Conservation (phyloP, 2,797 vertebrate genomes). For the Chromobotia macracanthus region DNA sequence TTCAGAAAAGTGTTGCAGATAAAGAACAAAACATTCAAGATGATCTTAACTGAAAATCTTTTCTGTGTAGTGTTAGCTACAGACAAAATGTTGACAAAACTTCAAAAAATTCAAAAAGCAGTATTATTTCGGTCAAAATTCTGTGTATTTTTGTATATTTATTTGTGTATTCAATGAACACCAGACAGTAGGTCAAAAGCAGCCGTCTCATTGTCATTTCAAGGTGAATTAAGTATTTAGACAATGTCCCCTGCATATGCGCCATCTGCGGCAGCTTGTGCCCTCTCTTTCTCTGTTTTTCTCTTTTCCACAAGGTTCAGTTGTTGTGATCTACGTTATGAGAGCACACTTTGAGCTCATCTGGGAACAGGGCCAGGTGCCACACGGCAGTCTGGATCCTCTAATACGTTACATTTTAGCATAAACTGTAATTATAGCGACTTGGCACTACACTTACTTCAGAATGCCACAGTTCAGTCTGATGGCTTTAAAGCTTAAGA, state of each 20-base stretch:
- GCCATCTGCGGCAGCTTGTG: conserved; percentile 60
- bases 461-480: conserved; percentile 50
- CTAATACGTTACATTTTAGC: conserved; percentile 73
- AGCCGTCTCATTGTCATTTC: conserved; percentile 53
- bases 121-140: background rate
- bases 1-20: conserved; percentile 3
- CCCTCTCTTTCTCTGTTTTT: conserved; percentile 46
- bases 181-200: conserved; percentile 50
- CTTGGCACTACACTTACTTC: conserved; percentile 69
- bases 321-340: conserved; percentile 65
- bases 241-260: conserved; percentile 46
- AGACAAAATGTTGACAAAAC: no score
- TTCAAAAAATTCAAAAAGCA: no score
- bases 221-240: conserved; percentile 61
- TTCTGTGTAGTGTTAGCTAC: no score
- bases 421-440: conserved; percentile 78
- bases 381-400: conserved; percentile 68
- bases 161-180: conserved; percentile 24
- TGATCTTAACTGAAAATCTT: background rate
- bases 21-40: background rate
- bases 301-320: conserved; percentile 58
- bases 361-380: conserved; percentile 71
- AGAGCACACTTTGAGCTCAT: conserved; percentile 63
- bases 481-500: conserved; percentile 8
- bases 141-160: background rate